Conservation (phyloP, 2,888 invertebrate species). For the Aphodius sticticus region DNA sequence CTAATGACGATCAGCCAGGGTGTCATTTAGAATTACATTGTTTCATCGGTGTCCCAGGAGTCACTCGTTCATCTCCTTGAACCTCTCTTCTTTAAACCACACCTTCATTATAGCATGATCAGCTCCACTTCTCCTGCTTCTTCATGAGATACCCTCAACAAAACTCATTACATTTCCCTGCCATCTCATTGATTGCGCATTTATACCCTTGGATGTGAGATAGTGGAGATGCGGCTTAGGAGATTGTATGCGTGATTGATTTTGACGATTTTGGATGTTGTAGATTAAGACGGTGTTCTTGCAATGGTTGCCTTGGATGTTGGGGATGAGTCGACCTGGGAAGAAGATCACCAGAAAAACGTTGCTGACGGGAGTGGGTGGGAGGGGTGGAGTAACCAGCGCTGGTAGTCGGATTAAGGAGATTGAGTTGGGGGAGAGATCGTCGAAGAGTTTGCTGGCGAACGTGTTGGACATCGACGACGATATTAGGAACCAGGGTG, state of each 20-base stretch:
- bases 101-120: too few species aligned
- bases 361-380: constrained; percentile 75
- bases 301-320: constrained; percentile 96
- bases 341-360: constrained; percentile 92
- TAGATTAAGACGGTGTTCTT: constrained; percentile 95
- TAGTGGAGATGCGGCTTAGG: too few species aligned
- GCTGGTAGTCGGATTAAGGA: constrained; percentile 87
- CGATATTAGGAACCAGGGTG: constrained; percentile 84
- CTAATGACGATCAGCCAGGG: neutral
- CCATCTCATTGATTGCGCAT: too few species aligned
- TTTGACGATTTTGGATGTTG: constrained; percentile 26
- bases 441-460: constrained; percentile 91
- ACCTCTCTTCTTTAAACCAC: too few species aligned
- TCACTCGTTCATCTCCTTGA: too few species aligned
- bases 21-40: too few species aligned
- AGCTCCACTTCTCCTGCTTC: too few species aligned
- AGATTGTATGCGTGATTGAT: neutral
- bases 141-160: too few species aligned
- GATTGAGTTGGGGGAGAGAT: constrained; percentile 91
- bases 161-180: too few species aligned
- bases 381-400: neutral
- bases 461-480: constrained; percentile 97
- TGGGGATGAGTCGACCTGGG: constrained; percentile 95
- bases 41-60: too few species aligned
- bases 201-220: too few species aligned